Evolutionary conservation across 92 coral and sea anemone species (phyloP), one percentile per base, ranked within the genome.

Genomic region (Palythoa caribaeorum): DNA sequence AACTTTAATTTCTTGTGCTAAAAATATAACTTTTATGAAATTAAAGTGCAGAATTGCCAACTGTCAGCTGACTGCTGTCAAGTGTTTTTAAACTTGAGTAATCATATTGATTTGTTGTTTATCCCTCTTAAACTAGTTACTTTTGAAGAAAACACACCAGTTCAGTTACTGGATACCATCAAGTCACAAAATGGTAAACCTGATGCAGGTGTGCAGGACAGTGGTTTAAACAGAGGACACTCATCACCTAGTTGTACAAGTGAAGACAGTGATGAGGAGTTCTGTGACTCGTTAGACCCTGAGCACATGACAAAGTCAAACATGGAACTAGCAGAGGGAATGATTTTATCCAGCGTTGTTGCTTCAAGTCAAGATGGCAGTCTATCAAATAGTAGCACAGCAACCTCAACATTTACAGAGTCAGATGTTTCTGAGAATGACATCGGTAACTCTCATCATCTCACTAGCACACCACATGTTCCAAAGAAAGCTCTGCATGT

Each of bases 211-310:
- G 60, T 44, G 6, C 28, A 47, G 66, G 86, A 81, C 9, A 19
- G 10, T 68, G 62, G 16, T 48, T 66, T 66, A 63, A 81, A 81
- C 28, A 66, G n/a, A 47, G 86, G 63, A 66, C 73, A 66, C 21
- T 65, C 60, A 12, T 81, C 75, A 20, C 37, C 86, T 6, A 44
- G 50, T 44, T 66, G 91, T 88, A 85, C 93, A 10, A 93, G 95
- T 59, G 99, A 95, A 6, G 97, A 95, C 21, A 94, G 96, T 83
- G 98, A 97, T 74, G 99, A 97, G 38, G 96, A 95, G 78, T 97
- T 95, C 88, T 97, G 99, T 88, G 99, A 97, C 89, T 91, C 98
- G 3, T 70, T 97, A 59, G 99, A 93, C 87, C 99, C 99, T 28
- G 99, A 96, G 85, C 93, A 93, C 87, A 77, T 96, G 76, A 87